Conservation (phyloP, 2,113 vertebrate species). For the Proterorhinus semilunaris region DNA sequence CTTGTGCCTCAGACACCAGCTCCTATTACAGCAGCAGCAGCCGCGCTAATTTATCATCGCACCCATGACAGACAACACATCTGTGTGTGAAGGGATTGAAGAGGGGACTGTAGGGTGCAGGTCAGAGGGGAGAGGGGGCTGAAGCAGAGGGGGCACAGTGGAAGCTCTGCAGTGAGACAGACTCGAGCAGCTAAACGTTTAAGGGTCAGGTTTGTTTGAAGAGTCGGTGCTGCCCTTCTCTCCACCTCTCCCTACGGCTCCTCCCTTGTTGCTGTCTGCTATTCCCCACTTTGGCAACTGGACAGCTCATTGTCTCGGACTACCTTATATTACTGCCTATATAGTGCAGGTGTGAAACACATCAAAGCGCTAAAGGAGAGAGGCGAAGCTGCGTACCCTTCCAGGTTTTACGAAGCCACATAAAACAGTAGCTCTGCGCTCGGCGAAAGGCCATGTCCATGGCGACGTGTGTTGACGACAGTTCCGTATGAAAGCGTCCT, state of each 20-base stretch:
- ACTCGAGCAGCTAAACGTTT: conserved; percentile 51
- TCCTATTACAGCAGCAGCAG: conserved; percentile 74
- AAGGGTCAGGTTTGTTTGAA: conserved; percentile 67
- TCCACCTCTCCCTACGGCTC: conserved; percentile 51
- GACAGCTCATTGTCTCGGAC: conserved; percentile 65
- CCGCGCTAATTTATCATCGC: conserved; percentile 77
- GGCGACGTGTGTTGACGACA: conserved; percentile 14
- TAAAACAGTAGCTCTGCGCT: conserved; percentile 35
- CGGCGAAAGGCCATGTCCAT: conserved; percentile 33
- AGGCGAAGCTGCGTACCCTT: conserved; percentile 46
- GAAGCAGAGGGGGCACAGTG: conserved; percentile 22
- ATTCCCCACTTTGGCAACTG: conserved; percentile 56
- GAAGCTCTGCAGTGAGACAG: conserved; percentile 55
- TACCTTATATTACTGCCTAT: conserved; percentile 64
- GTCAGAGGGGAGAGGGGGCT: conserved; percentile 15
- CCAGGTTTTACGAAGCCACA: conserved; percentile 47
- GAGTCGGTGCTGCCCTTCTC: conserved; percentile 61
- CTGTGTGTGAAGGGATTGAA: conserved; percentile 71
- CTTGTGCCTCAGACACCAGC: conserved; percentile 67
- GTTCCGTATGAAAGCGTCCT: conserved; percentile 19
- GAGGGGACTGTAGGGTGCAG: conserved; percentile 48
- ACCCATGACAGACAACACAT: conserved; percentile 73
- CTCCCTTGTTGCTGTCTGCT: conserved; percentile 46
- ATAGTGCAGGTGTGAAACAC: conserved; percentile 65
- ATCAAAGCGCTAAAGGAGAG: conserved; percentile 62